A percentile compares a stretch with the other conserved stretches of the same genome.
These are phyloP conservation scores for Podarcis muralis DNA, from an alignment of 2,113 vertebrate species.

Conservation along the genomic window DNA sequence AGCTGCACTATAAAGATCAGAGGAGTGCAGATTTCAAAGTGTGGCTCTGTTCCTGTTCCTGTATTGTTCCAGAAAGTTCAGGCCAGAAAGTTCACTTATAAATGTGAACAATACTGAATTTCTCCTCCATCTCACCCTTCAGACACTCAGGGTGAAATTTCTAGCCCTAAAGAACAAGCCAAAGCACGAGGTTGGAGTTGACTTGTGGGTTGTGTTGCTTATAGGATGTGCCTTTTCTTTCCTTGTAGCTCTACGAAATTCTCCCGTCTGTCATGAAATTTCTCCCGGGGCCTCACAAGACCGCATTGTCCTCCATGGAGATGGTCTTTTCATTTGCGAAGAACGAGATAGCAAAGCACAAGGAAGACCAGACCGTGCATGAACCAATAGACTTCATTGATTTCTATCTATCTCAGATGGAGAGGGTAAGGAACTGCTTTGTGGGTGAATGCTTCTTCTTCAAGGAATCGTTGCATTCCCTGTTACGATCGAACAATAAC, in stretches of 20 bases:
- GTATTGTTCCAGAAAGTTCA: too few relatives aligned
- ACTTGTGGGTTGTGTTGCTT: neutral
- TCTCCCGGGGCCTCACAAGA: slow-evolving; percentile 18
- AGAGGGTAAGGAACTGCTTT: slow-evolving; percentile 4
- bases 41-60: too few relatives aligned
- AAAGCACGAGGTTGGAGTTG: neutral
- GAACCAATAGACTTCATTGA: slow-evolving; percentile 19
- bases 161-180: neutral
- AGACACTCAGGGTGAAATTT: neutral
- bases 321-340: neutral
- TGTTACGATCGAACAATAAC: neutral
- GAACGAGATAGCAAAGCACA: neutral
- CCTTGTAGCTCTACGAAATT: slow-evolving; percentile 12
- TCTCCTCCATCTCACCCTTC: neutral
- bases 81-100: too few relatives aligned
- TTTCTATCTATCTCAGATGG: slow-evolving; percentile 17
- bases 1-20: too few relatives aligned
- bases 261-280: slow-evolving; percentile 12
- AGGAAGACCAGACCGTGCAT: neutral
- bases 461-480: neutral
- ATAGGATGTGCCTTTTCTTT: neutral
- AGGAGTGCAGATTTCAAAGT: too few relatives aligned
- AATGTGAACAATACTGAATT: too few relatives aligned
- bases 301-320: neutral
- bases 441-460: neutral